Percentiles rank a stretch among this genome's conserved stretches.
Evolutionary conservation across 92 coral and sea anemone species (phyloP).

Genomic region (Actinostola sp.): DNA sequence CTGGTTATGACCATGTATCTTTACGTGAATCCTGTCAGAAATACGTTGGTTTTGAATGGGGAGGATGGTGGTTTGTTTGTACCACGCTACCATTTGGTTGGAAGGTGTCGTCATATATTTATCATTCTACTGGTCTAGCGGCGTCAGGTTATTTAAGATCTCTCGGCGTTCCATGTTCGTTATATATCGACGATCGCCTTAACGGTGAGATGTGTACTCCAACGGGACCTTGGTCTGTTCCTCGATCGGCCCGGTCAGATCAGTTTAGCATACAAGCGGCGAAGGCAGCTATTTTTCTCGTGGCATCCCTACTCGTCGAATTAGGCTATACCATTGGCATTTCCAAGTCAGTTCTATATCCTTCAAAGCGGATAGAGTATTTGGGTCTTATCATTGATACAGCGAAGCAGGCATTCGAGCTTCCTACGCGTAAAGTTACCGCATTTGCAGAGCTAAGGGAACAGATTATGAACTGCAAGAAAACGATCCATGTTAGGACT

Average conservation of each 20-base stretch:
- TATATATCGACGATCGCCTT: slow-evolving; percentile 19
- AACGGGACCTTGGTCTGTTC: slow-evolving; percentile 2
- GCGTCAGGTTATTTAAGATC: background rate
- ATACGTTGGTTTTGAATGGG: slow-evolving; percentile 35
- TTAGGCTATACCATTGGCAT: slow-evolving; percentile 37
- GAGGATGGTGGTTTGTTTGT: background rate
- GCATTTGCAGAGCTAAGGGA: background rate
- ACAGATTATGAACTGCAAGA: background rate
- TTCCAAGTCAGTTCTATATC: slow-evolving; percentile 20
- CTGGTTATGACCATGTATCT: slow-evolving; percentile 57
- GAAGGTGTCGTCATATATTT: slow-evolving; percentile 19
- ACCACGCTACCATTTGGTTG: slow-evolving; percentile 28
- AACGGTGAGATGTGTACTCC: background rate
- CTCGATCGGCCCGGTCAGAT: background rate
- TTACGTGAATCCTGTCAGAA: slow-evolving; percentile 10
- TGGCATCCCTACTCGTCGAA: background rate
- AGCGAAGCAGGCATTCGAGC: slow-evolving; percentile 19
- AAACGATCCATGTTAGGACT: background rate
- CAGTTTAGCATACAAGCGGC: slow-evolving; percentile 4
- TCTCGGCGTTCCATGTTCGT: slow-evolving; percentile 21
- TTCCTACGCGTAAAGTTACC: background rate
- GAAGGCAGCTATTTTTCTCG: slow-evolving; percentile 3
- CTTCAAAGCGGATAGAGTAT: slow-evolving; percentile 6
- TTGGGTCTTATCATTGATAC: slow-evolving; percentile 25
- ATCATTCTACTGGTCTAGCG: slow-evolving; percentile 10